Evolutionary conservation across 2,113 vertebrate species (phyloP).

Genomic region (Anser brachyrhynchus): DNA sequence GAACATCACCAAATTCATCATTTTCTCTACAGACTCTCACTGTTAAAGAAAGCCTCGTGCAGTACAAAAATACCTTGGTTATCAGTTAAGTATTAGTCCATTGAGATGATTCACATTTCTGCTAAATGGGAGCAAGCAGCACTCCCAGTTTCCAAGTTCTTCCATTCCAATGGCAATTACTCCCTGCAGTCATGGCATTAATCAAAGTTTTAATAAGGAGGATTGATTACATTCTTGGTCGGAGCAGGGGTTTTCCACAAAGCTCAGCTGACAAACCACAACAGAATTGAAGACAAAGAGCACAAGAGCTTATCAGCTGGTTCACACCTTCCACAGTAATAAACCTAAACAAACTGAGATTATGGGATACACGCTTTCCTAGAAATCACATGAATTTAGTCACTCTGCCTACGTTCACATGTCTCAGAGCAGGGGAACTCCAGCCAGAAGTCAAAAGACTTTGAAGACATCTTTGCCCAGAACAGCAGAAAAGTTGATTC

Average conservation of each 20-base stretch:
- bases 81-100: neutral
- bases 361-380: neutral
- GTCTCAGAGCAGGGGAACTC: neutral
- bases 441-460: neutral
- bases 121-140: neutral
- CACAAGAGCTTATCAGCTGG: neutral
- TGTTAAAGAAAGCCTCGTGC: neutral
- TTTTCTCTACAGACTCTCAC: neutral
- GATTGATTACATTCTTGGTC: neutral
- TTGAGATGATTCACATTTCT: neutral
- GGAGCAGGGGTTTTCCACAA: neutral
- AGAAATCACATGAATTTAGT: neutral
- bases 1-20: accelerated
- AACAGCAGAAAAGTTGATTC: neutral
- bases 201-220: neutral
- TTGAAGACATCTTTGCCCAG: neutral
- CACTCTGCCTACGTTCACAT: neutral
- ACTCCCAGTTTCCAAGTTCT: neutral
- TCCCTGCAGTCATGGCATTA: neutral
- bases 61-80: neutral
- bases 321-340: neutral
- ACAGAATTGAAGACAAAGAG: neutral
- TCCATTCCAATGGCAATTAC: neutral
- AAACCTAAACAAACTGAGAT: neutral
- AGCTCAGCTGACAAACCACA: neutral